Evolutionary conservation across 1,140 invertebrate species (phyloP).

Genomic region (Ostrea edulis): DNA sequence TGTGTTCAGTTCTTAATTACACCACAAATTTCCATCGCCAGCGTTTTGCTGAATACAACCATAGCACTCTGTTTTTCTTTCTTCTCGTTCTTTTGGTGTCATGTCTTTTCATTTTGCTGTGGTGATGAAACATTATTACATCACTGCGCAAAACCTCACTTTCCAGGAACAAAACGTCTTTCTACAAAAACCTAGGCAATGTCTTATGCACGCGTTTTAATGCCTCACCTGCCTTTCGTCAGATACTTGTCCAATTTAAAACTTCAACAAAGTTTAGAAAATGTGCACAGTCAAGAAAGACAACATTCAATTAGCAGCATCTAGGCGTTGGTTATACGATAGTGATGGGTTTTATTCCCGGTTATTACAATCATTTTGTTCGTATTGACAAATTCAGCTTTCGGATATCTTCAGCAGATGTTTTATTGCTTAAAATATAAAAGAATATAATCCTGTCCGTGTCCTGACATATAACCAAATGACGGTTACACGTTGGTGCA

Average conservation of each 20-base stretch:
- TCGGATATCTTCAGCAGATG: not conserved
- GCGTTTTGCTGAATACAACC: not conserved
- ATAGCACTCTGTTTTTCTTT: not conserved
- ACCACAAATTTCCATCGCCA: not conserved
- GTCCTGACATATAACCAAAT: no score
- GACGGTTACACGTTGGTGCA: no score
- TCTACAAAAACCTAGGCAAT: not conserved
- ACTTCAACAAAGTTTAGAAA: not conserved
- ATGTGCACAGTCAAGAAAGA: conserved; percentile 22
- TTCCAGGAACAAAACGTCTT: not conserved
- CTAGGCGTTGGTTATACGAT: not conserved
- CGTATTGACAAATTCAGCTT: conserved; percentile 17
- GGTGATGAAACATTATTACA: not conserved
- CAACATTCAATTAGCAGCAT: conserved; percentile 11
- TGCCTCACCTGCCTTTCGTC: conserved; percentile 1
- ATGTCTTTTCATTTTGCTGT: not conserved
- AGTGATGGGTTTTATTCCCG: not conserved
- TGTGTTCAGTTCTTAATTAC: not conserved
- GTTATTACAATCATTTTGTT: not conserved
- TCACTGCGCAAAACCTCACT: conserved; percentile 16
- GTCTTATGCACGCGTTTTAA: conserved; percentile 14
- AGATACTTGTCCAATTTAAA: not conserved
- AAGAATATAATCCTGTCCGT: conserved; percentile 1
- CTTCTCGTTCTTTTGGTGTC: not conserved
- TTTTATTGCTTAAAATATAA: not conserved